phyloP scores from a whole-genome alignment of 1,140 invertebrate species.

The Micrasema longulum region DNA sequence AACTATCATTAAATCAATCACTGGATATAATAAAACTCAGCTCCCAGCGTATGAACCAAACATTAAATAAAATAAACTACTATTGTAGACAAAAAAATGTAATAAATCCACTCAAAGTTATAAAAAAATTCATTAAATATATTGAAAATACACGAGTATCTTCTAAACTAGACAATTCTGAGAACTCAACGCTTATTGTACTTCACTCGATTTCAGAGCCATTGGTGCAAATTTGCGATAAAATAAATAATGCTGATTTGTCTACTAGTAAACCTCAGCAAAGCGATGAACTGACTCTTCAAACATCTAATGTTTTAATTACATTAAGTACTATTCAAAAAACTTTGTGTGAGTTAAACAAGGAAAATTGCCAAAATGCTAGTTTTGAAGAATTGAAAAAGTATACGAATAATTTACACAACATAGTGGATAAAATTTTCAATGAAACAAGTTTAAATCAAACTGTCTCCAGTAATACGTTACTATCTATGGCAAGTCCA shows the following conservation, averaged over 20 bases:
- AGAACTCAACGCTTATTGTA: not conserved
- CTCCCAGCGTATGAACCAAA: conserved; percentile 60
- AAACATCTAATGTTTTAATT: not conserved
- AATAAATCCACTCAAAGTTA: conserved; percentile 45
- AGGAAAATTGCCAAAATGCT: conserved; percentile 16
- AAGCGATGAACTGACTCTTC: conserved; percentile 32
- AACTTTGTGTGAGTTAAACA: not conserved
- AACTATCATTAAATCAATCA: conserved; percentile 43
- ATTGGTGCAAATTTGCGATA: conserved; percentile 47
- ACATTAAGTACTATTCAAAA: conserved; percentile 9
- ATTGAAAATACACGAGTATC: conserved; percentile 28
- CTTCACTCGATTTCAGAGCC: conserved; percentile 2
- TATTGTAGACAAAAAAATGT: conserved; percentile 45
- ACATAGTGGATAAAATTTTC: not conserved
- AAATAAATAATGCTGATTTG: conserved; percentile 43
- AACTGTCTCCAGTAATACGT: conserved; percentile 14
- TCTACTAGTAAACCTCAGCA: not conserved
- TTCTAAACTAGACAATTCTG: not conserved
- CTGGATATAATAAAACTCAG: conserved; percentile 40
- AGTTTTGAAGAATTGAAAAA: not conserved
- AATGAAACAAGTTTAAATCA: conserved; percentile 23
- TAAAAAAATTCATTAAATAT: conserved; percentile 43
- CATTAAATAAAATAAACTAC: conserved; percentile 57
- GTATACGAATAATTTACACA: conserved; percentile 6
- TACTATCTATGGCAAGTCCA: conserved; percentile 21